Evolutionary conservation across 1,140 invertebrate genomes (phyloP).

Genomic region (Drosophila prosaltans): DNA sequence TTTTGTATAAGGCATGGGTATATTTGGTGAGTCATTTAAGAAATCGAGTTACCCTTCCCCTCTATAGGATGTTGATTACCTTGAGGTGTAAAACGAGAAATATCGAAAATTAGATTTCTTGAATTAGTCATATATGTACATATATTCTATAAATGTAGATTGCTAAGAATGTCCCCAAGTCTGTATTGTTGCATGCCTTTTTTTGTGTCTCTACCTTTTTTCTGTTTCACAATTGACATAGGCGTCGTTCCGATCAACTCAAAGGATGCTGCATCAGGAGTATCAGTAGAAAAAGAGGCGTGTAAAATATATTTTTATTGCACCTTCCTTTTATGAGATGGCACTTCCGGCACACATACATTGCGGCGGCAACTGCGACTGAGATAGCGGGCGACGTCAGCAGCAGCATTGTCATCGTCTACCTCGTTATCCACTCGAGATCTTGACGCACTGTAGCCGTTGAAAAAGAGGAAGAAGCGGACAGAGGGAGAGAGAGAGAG

Average conservation of each 20-base stretch:
- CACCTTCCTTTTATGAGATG: constrained; percentile 80
- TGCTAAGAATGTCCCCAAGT: too few species aligned
- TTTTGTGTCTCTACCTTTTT: not conserved
- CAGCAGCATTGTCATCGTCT: constrained; percentile 34
- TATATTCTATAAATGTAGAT: too few species aligned
- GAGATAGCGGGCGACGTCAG: constrained; percentile 61
- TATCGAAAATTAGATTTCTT: too few species aligned
- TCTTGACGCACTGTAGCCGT: constrained; percentile 70
- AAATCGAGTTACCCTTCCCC: not conserved
- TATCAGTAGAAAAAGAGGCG: constrained; percentile 30
- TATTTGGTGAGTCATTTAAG: not conserved
- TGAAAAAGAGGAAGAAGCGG: constrained; percentile 45
- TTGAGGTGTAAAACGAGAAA: too few species aligned
- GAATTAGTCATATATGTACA: too few species aligned
- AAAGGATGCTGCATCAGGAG: constrained; percentile 10
- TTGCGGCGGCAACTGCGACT: constrained; percentile 19
- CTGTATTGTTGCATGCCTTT: not conserved
- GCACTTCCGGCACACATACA: constrained; percentile 63
- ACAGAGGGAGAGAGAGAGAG: constrained; percentile 11
- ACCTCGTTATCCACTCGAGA: constrained; percentile 73
- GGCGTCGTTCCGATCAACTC: constrained; percentile 45
- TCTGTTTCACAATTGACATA: constrained; percentile 29
- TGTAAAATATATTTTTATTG: constrained; percentile 82
- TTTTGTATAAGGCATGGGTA: constrained; percentile 9
- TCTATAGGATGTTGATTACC: not conserved